These are phyloP conservation scores for Cynopterus brachyotis DNA, from an alignment of 2,113 vertebrate species.

Conservation along the genomic window DNA sequence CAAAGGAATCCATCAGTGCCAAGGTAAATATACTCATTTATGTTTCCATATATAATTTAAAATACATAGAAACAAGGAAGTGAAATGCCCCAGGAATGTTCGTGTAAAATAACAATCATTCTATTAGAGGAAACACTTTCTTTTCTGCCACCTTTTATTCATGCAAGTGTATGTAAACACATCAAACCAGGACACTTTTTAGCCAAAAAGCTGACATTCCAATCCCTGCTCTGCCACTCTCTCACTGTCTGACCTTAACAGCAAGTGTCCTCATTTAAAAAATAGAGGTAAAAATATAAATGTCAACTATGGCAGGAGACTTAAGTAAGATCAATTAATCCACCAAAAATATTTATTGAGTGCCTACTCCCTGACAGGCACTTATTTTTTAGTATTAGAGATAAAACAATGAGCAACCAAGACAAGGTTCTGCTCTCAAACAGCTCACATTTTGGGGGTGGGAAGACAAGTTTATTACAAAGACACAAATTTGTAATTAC, in stretches of 20 bases:
- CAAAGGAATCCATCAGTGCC: background rate
- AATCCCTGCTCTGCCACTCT: background rate
- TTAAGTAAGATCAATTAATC: background rate
- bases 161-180: background rate
- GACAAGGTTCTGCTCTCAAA: background rate
- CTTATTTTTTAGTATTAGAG: background rate
- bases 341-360: background rate
- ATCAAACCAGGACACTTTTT: background rate
- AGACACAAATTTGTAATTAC: background rate
- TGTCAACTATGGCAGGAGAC: background rate
- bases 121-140: background rate
- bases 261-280: background rate
- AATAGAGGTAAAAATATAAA: background rate
- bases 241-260: background rate
- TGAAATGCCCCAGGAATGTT: background rate
- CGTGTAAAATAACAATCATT: background rate
- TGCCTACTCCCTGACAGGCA: background rate
- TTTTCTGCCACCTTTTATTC: background rate
- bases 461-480: background rate
- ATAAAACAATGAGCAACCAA: background rate
- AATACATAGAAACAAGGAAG: background rate
- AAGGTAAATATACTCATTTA: background rate
- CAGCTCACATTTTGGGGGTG: background rate
- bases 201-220: background rate
- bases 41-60: background rate